Evolutionary conservation across 2,797 vertebrate genomes (phyloP).

Genomic region (Bucorvus abyssinicus): DNA sequence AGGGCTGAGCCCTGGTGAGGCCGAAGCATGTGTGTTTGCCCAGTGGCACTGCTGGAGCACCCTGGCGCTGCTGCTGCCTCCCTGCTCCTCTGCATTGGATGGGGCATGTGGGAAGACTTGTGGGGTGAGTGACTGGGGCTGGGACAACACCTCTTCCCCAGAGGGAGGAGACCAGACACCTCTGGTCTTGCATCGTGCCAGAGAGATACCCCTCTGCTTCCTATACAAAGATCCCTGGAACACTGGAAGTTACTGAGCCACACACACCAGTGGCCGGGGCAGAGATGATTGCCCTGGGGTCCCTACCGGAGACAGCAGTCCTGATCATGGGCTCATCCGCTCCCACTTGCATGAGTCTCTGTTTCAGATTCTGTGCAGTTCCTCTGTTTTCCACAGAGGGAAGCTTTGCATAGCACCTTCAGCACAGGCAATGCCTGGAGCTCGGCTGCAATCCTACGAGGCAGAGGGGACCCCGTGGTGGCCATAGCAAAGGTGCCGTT

Average conservation of each 20-base stretch:
- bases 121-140: background rate
- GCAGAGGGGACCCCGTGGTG: fast-evolving
- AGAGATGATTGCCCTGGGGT: background rate
- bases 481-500: background rate
- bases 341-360: background rate
- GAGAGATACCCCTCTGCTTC: background rate
- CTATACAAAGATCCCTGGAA: background rate
- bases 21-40: background rate
- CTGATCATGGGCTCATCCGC: fast-evolving
- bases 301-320: background rate
- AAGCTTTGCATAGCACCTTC: background rate
- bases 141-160: background rate
- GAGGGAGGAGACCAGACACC: background rate
- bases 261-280: fast-evolving
- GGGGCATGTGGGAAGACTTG: background rate
- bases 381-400: background rate
- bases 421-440: background rate
- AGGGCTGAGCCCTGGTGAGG: background rate
- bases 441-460: background rate
- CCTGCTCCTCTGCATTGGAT: background rate
- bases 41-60: background rate
- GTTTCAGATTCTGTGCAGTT: background rate
- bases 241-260: background rate
- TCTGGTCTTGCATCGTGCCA: background rate
- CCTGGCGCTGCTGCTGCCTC: background rate